Evolutionary conservation across 2,113 vertebrate species (phyloP), one percentile per base, ranked within the genome.

Genomic region (Thunnus thynnus): DNA sequence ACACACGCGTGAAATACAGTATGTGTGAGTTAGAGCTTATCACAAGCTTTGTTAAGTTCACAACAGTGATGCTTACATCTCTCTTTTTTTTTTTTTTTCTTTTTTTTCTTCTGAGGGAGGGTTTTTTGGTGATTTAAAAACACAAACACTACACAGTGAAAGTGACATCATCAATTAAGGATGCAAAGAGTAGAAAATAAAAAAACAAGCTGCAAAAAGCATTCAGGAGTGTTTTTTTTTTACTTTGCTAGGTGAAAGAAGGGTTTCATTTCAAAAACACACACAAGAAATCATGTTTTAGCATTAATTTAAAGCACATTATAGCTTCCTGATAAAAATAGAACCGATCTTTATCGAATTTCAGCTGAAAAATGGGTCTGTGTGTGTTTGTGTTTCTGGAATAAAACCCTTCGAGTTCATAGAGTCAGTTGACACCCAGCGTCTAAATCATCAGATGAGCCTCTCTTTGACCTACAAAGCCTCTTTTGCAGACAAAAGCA

Each of bases 21-120:
- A 30, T 68, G 70, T 88, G 78, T 86, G 83, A 73, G 56, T 83
- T 73, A 30, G 17, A 50, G 47, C 72, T 83, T 18, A 62, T 80
- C 69, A 66, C 55, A 64, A 72, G 77, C 61, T 66, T 66, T 56
- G 76, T 72, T 22, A 64, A 54, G 51, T 67, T 86, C 51, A 66
- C 36, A 61, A 83, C 57, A 36, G 41, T 62, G 44, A 76, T 4
- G 13, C 10, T 76, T 58, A 36, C 68, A 54, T 27, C 17, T n/a
- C 12, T 27, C 44, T 27, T n/a, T 65, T 66, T 17, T 46, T 13
- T 30, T 46, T 20, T 47, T 60, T n/a, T 13, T 30, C 32, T 20
- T 47, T 60, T n/a, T 5, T 68, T 10, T 76, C 69, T n/a, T 22
- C 44, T 64, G 5, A 0, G 0, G 25, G 0, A 13, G 30, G 48